Base-by-base conservation (phyloP, 2,797 vertebrate genomes). In the Benthosema pterotum region DNA sequence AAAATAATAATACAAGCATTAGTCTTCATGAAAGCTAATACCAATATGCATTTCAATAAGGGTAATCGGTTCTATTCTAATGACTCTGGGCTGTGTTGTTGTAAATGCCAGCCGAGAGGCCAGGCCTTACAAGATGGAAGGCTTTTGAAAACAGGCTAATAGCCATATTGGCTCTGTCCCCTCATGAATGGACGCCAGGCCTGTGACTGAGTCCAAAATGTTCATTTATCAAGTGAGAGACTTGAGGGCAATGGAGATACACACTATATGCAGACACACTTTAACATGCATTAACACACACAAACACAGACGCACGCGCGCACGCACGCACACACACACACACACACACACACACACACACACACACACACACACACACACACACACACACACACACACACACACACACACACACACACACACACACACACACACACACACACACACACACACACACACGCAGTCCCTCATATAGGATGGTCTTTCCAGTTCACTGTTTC, bases 221-320 rank as follows among this genome's bases (percentile, higher is more conserved):
- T 16, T 57, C 65, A 60, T 69, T 80, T 54, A 73, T 77, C 72
- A 77, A 48, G 25, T 60, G 32, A 55, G n/a, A 54, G 32, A 63
- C 28, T 15, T 42, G 13, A 56, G 45, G 22, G 15, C 25, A 48
- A 18, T 42, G 45, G 38, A 56, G 19, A 49, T 13, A 28, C 46
- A 42, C 45, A 49, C 22, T 25, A 25, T 25, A 55, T 4, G 11
- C 15, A 50, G 5, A 50, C 15, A 51, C 16, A 51, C 49, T 38
- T 32, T 32, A 32, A 51, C 15, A 7, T 18, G 11, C 15, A 51
- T 9, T 5, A 3, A 53, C 60, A 70, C 53, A 58, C 63, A 45
- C 55, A 45, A 32, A 54, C 17, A 58, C 55, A 32, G 9, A 63
- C 15, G 53, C 13, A 51, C 46, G n/a, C n/a, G n/a, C n/a, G 17